A percentile compares a stretch with the other conserved stretches of the same genome.
Evolutionary conservation across 2,113 vertebrate genomes (phyloP).

Genomic region (Vimba vimba): DNA sequence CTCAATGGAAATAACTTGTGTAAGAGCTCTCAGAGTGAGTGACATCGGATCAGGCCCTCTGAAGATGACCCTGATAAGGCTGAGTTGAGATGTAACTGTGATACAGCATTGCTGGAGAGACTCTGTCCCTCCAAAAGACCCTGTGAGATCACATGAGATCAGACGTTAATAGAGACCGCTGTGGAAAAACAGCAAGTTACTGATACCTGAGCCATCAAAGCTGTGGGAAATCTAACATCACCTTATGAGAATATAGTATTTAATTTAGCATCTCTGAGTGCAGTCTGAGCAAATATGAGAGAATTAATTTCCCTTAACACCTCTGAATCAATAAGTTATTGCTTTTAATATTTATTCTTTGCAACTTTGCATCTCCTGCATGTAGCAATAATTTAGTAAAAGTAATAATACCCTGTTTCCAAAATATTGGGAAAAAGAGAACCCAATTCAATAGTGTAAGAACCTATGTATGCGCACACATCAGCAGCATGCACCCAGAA

Average conservation of each 20-base stretch:
- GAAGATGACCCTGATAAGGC: constrained; percentile 34
- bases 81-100: constrained; percentile 27
- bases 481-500: too few relatives aligned
- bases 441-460: too few relatives aligned
- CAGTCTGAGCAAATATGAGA: neutral
- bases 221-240: constrained; percentile 12
- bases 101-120: constrained; percentile 54
- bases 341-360: neutral
- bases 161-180: constrained; percentile 41
- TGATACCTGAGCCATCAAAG: constrained; percentile 3
- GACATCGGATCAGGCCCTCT: constrained; percentile 28
- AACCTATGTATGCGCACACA: too few relatives aligned
- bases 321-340: constrained; percentile 13
- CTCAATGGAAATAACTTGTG: constrained; percentile 33
- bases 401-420: neutral
- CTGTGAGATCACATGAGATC: constrained; percentile 51
- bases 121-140: constrained; percentile 43
- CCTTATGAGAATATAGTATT: neutral
- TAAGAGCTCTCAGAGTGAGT: neutral
- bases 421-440: neutral
- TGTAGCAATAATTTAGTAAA: neutral
- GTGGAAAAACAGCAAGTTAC: constrained; percentile 7
- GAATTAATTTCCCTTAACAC: neutral
- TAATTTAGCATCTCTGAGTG: neutral
- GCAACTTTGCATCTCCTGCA: neutral